phyloP scores from a whole-genome alignment of 2,113 vertebrate genomes.

The Rhinoptilus africanus region DNA sequence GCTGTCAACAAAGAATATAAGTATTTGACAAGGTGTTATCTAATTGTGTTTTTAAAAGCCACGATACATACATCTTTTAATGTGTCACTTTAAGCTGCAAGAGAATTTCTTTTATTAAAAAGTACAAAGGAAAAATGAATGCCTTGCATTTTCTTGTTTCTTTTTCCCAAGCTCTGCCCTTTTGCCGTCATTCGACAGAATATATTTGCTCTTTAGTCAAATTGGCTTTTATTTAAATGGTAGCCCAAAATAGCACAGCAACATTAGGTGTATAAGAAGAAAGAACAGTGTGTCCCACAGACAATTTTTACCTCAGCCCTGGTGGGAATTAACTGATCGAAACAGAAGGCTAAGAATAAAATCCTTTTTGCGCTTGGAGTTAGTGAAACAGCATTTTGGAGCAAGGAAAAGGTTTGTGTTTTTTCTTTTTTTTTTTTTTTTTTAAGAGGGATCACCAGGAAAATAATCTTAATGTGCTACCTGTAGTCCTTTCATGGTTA shows the following conservation, averaged over 20 bases:
- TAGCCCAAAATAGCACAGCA: conserved; percentile 76
- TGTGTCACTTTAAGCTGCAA: conserved; percentile 78
- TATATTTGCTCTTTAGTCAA: conserved; percentile 82
- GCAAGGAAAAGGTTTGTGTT: not conserved
- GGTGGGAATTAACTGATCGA: conserved; percentile 54
- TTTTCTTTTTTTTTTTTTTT: not conserved
- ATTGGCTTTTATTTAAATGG: conserved; percentile 81
- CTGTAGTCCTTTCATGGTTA: not conserved
- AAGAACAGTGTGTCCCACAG: conserved; percentile 69
- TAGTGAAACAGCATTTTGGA: conserved; percentile 43
- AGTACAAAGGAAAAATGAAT: conserved; percentile 80
- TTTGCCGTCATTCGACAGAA: conserved; percentile 70
- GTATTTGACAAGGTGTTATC: conserved; percentile 91
- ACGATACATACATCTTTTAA: conserved; percentile 85
- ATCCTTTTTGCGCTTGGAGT: not conserved
- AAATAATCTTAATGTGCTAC: not conserved
- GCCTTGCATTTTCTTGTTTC: conserved; percentile 76
- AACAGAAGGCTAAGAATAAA: conserved; percentile 61
- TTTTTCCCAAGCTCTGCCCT: conserved; percentile 73
- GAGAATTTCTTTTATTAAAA: conserved; percentile 81
- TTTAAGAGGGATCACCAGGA: not conserved
- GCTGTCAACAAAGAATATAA: conserved; percentile 85
- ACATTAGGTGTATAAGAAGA: conserved; percentile 69
- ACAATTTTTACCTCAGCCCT: conserved; percentile 58
- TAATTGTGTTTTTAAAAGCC: conserved; percentile 90